Evolutionary conservation across 2,888 invertebrate species (phyloP).

Genomic region (Patella caerulea): DNA sequence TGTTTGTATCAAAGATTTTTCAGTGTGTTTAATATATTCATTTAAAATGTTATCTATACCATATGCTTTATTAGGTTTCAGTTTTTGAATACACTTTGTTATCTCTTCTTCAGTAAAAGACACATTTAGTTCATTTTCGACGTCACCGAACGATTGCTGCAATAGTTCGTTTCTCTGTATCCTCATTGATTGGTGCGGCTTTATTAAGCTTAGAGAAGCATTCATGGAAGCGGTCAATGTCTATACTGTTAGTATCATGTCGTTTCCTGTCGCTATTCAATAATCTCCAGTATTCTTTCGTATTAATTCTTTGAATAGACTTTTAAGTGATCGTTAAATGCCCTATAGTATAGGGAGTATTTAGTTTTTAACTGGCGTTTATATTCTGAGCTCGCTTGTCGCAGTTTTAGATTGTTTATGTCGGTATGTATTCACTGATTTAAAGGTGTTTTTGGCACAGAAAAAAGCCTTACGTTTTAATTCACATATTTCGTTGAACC

Average conservation of each 20-base stretch:
- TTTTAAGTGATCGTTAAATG: background rate
- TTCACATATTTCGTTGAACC: background rate
- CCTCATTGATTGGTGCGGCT: too few relatives aligned
- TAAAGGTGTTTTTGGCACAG: background rate
- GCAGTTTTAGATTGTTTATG: too few relatives aligned
- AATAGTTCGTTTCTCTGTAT: too few relatives aligned
- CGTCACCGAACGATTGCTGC: too few relatives aligned
- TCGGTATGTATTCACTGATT: too few relatives aligned
- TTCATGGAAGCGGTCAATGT: too few relatives aligned
- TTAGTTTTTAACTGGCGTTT: too few relatives aligned
- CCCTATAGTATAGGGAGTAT: too few relatives aligned
- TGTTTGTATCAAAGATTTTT: background rate
- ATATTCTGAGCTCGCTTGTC: too few relatives aligned
- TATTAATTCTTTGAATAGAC: background rate
- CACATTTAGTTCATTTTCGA: too few relatives aligned
- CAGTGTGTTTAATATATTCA: constrained; percentile 19
- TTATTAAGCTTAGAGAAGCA: too few relatives aligned
- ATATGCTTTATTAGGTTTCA: constrained; percentile 19
- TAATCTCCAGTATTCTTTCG: background rate
- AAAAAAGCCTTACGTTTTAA: background rate
- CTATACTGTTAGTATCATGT: too few relatives aligned
- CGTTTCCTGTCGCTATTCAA: background rate
- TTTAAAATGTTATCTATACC: constrained; percentile 18
- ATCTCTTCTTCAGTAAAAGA: constrained; percentile 19
- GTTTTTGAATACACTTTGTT: constrained; percentile 5